These are phyloP conservation scores for Suncus etruscus DNA, from an alignment of 2,113 vertebrate species.

Conservation along the genomic window DNA sequence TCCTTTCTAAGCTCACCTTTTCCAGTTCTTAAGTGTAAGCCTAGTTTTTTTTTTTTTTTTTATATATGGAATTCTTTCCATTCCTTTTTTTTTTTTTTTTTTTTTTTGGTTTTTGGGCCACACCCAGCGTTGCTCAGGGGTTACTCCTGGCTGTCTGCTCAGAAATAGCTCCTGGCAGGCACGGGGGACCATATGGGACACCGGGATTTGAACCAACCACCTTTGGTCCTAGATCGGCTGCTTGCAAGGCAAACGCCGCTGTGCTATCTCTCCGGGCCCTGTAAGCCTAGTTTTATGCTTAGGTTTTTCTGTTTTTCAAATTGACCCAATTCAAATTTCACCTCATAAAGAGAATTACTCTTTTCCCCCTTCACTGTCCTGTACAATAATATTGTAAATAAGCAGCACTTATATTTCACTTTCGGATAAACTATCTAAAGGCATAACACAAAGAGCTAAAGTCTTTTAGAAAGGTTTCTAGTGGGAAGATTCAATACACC, in stretches of 20 bases:
- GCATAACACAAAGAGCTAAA: constrained; percentile 32
- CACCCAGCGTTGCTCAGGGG: no score
- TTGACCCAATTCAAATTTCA: constrained; percentile 25
- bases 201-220: no score
- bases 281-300: constrained; percentile 36
- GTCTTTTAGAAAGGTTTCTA: neutral
- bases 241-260: no score
- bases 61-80: no score
- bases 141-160: no score
- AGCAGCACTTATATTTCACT: constrained; percentile 42
- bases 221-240: no score
- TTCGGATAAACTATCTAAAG: constrained; percentile 37
- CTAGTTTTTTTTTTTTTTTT: no score
- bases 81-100: no score
- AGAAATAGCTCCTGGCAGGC: no score
- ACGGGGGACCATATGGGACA: no score
- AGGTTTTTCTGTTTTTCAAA: constrained; percentile 56
- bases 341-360: constrained; percentile 4
- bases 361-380: neutral
- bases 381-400: constrained; percentile 21
- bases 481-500: constrained; percentile 21
- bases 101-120: no score
- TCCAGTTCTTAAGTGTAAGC: constrained; percentile 41
- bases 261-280: no score
- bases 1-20: constrained; percentile 55